These are phyloP conservation scores for Colinus virginianus DNA, from an alignment of 2,113 vertebrate species.

Conservation along the genomic window DNA sequence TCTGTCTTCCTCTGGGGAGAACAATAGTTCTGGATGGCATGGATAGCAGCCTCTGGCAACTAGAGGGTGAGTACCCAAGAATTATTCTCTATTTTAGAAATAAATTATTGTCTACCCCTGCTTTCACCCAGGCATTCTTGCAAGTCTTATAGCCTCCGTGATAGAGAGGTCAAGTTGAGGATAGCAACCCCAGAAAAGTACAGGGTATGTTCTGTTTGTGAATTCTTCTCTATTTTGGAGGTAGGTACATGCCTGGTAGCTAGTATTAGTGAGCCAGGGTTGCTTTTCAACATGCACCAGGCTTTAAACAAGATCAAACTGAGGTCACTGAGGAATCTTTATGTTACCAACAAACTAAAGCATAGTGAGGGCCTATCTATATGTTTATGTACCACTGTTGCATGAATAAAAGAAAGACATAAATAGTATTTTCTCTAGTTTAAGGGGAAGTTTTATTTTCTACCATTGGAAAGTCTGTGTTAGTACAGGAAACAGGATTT, in stretches of 20 bases:
- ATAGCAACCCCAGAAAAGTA: no score
- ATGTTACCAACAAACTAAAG: neutral
- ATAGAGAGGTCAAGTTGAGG: no score
- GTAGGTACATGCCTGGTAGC: neutral
- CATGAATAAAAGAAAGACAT: neutral
- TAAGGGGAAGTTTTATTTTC: slow-evolving; percentile 28
- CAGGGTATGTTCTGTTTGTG: no score
- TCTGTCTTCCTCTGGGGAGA: no score
- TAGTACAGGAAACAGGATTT: slow-evolving; percentile 36
- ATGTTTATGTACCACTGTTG: neutral
- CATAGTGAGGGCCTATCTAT: neutral
- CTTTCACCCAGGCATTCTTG: no score
- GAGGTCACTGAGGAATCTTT: neutral
- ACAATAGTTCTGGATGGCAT: no score
- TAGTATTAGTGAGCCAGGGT: neutral
- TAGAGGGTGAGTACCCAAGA: no score
- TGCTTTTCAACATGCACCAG: neutral
- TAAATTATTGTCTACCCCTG: no score
- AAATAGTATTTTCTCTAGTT: neutral
- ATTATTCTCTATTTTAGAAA: no score
- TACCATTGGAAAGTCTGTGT: neutral
- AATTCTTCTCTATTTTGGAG: no score
- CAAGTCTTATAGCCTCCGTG: no score
- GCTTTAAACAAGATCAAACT: neutral
- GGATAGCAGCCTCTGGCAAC: no score